Evolutionary conservation across 2,797 vertebrate genomes (phyloP), one percentile per base, ranked within the genome.

Genomic region (Bryconaethiops microstoma): DNA sequence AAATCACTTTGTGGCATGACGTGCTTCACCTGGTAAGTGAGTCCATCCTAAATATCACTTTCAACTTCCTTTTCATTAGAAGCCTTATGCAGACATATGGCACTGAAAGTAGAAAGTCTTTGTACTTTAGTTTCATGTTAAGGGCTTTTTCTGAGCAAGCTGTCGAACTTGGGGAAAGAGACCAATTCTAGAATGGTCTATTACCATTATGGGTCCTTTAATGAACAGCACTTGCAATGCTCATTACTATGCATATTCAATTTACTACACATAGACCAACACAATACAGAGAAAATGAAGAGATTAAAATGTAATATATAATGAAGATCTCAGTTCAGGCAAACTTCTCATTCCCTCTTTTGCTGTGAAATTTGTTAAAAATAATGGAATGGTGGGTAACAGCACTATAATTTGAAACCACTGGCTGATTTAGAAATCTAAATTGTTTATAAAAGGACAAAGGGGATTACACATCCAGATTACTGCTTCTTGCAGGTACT

Each of bases 401-500:
- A 74, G 79, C 64, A 76, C 82, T 85, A 86, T 84, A 88, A 35
- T 45, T 48, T 80, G 35, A 48, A 48, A 48, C 7, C 7, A 8
- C 12, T 48, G 7, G 7, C 45, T 48, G 12, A 48, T 48, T 48
- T 12, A 48, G 45, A 48, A 48, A 48, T 73, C 21, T 64, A 74
- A 59, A 65, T 68, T 35, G 69, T 12, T 68, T 67, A 29, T 59
- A 64, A 68, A 69, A 48, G 67, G 19, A 29, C 70, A 25, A 60
- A 4, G 25, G 57, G 69, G 48, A 73, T 35, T 14, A 40, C 25
- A 50, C 50, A 69, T 59, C 70, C 57, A 57, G 79, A 73, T 29
- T 17, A 50, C 83, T 86, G 83, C 83, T 88, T 90, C 72, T 14
- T 40, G 84, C 88, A 86, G 91, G 91, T 88, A 89, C 90, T 90